These are phyloP conservation scores for Danio kyathit DNA, from an alignment of 2,797 vertebrate genomes.

Conservation along the genomic window DNA sequence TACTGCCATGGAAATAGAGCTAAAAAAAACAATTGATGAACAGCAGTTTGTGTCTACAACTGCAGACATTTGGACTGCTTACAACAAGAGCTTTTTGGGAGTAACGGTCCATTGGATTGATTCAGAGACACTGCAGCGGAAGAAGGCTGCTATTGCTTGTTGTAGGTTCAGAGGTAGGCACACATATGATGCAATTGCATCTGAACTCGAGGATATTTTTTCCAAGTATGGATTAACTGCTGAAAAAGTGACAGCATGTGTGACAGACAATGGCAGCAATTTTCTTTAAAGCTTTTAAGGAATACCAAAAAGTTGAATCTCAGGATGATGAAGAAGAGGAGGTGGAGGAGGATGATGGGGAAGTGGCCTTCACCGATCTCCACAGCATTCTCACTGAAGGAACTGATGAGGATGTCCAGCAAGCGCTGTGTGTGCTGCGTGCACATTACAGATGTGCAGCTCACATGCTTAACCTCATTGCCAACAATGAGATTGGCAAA, in stretches of 20 bases:
- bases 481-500: too few relatives aligned
- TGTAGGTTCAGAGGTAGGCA: not conserved
- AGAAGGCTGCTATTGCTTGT: not conserved
- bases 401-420: not conserved
- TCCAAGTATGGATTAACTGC: not conserved
- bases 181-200: not conserved
- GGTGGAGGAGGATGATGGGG: not conserved
- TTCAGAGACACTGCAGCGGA: not conserved
- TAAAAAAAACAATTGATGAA: not conserved
- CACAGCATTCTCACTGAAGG: not conserved
- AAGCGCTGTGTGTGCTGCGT: constrained; percentile 12
- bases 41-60: too few relatives aligned
- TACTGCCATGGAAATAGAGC: not conserved
- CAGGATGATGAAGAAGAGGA: not conserved
- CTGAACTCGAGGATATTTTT: not conserved
- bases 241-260: not conserved
- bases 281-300: not conserved
- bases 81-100: not conserved
- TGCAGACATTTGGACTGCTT: too few relatives aligned
- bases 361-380: not conserved
- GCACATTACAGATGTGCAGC: not conserved
- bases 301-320: not conserved
- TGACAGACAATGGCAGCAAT: not conserved
- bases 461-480: not conserved
- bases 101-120: not conserved